Conservation (phyloP, 2,888 invertebrate species). For the Philaethria dido region DNA sequence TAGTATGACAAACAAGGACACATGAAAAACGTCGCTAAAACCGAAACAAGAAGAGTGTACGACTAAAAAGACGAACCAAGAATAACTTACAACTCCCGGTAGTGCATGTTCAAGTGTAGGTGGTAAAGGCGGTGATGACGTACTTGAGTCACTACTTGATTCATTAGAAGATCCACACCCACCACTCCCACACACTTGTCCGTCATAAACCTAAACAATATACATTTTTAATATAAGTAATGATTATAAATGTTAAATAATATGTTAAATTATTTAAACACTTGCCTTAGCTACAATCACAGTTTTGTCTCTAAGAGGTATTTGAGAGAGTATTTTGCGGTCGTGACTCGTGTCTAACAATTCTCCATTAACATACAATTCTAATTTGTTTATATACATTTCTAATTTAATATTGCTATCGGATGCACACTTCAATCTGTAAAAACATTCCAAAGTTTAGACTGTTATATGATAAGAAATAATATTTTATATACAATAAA, state of each 20-base stretch:
- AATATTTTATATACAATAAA: background rate
- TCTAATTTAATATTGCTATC: slow-evolving; percentile 92
- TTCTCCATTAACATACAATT: slow-evolving; percentile 95
- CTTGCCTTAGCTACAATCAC: slow-evolving; percentile 84
- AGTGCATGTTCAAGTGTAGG: slow-evolving; percentile 95
- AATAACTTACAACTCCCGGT: slow-evolving; percentile 92
- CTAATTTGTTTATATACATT: slow-evolving; percentile 95
- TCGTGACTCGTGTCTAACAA: slow-evolving; percentile 94
- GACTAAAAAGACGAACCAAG: background rate
- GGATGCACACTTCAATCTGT: slow-evolving; percentile 73
- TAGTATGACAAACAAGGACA: too few relatives aligned
- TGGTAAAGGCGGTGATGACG: slow-evolving; percentile 94
- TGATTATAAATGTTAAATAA: background rate
- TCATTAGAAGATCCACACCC: slow-evolving; percentile 85
- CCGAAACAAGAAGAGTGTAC: too few relatives aligned
- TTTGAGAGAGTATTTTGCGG: slow-evolving; percentile 92
- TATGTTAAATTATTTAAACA: background rate
- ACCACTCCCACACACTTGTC: slow-evolving; percentile 77
- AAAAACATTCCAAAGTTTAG: slow-evolving; percentile 50
- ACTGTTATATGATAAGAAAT: background rate
- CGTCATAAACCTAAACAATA: slow-evolving; percentile 68
- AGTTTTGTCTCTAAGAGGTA: slow-evolving; percentile 94
- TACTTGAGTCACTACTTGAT: slow-evolving; percentile 97
- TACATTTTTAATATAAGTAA: background rate
- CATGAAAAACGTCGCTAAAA: too few relatives aligned